Evolutionary conservation across 1,140 invertebrate genomes (phyloP).

Genomic region (Drosophila arizonae): DNA sequence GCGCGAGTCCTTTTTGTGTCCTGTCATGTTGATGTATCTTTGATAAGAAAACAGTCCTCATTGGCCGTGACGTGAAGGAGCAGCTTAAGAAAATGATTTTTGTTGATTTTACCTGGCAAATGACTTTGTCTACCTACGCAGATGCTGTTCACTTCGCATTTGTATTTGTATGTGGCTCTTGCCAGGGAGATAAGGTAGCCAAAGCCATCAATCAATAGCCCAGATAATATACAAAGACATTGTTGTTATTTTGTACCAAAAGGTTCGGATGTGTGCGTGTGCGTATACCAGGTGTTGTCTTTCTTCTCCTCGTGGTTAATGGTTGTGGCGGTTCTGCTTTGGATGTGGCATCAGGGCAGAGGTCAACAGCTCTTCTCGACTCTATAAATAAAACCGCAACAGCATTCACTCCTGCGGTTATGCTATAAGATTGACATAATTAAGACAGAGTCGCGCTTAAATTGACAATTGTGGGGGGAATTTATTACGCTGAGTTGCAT

Average conservation of each 20-base stretch:
- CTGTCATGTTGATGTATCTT: conserved; percentile 29
- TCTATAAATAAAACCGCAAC: conserved; percentile 49
- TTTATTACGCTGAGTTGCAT: neutral
- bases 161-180: conserved; percentile 22
- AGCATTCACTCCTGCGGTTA: conserved; percentile 8
- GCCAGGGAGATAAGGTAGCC: conserved; percentile 23
- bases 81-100: conserved; percentile 49
- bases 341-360: conserved; percentile 2
- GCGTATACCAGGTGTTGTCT: neutral
- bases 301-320: conserved; percentile 7
- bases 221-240: conserved; percentile 60
- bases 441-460: conserved; percentile 44
- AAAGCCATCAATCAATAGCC: conserved; percentile 71
- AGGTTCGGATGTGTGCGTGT: conserved; percentile 24
- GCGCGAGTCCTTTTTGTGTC: neutral
- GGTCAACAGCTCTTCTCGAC: conserved; percentile 35
- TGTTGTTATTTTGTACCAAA: conserved; percentile 49
- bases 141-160: conserved; percentile 21
- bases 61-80: conserved; percentile 23
- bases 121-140: conserved; percentile 34
- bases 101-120: conserved; percentile 54
- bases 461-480: conserved; percentile 48
- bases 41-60: conserved; percentile 19
- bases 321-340: conserved; percentile 22
- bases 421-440: conserved; percentile 36